These are phyloP conservation scores for Thermophis baileyi DNA, from an alignment of 2,113 vertebrate genomes.

Conservation along the genomic window DNA sequence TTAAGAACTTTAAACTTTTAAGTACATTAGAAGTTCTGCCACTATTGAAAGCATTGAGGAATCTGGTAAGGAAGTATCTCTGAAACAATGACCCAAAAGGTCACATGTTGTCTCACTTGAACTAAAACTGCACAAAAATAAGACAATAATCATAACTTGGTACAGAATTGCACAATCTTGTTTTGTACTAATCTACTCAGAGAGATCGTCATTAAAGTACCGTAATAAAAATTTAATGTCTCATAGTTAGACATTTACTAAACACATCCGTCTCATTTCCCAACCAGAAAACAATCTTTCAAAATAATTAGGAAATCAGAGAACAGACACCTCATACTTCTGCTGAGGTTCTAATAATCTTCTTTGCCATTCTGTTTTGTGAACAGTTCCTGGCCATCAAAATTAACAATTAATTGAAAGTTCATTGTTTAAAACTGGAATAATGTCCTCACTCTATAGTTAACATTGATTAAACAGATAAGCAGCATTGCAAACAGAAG, in stretches of 20 bases:
- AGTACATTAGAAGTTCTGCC: not conserved
- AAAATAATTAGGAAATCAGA: not conserved
- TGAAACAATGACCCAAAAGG: not conserved
- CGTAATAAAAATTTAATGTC: not conserved
- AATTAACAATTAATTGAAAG: constrained; percentile 43
- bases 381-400: constrained; percentile 22
- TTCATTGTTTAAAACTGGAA: constrained; percentile 30
- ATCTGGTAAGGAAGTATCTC: not conserved
- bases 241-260: not conserved
- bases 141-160: not conserved
- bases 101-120: not conserved
- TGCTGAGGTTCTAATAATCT: not conserved
- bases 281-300: not conserved
- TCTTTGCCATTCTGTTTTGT: constrained; percentile 6
- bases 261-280: not conserved
- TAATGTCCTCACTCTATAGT: constrained; percentile 49
- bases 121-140: not conserved
- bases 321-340: not conserved
- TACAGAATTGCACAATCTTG: not conserved
- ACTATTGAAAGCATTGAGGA: not conserved
- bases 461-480: constrained; percentile 42
- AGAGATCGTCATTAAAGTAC: not conserved
- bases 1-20: not conserved
- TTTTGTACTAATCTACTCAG: not conserved
- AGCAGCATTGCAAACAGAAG: constrained; percentile 42